These are phyloP conservation scores for Macrosiphum euphorbiae DNA, from an alignment of 2,888 invertebrate species.

Conservation along the genomic window DNA sequence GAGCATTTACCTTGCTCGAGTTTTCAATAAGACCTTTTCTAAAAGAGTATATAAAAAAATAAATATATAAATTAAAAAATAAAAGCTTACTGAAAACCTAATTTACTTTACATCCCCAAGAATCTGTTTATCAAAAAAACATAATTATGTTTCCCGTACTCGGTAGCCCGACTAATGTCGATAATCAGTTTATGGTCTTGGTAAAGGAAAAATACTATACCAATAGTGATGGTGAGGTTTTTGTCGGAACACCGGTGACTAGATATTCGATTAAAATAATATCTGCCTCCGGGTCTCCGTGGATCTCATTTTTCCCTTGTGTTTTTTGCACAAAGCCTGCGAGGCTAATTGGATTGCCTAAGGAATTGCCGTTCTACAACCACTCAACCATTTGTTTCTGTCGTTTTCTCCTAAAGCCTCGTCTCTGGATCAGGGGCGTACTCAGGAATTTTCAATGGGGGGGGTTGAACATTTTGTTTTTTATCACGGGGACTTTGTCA, in stretches of 20 bases:
- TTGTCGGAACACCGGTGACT: slow-evolving; percentile 51
- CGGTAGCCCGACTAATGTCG: slow-evolving; percentile 52
- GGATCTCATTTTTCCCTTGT: background rate
- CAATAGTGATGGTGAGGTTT: slow-evolving; percentile 13
- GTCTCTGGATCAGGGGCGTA: too few species aligned
- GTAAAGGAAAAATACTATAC: slow-evolving; percentile 31
- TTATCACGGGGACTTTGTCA: too few species aligned
- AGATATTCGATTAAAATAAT: slow-evolving; percentile 63
- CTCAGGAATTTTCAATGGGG: too few species aligned
- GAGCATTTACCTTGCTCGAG: slow-evolving; percentile 42
- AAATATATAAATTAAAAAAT: background rate
- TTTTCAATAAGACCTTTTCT: slow-evolving; percentile 43
- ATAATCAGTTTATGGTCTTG: slow-evolving; percentile 56
- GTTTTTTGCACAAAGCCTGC: slow-evolving; percentile 43
- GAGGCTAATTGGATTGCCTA: slow-evolving; percentile 55
- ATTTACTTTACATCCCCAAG: slow-evolving; percentile 49
- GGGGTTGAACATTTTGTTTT: too few species aligned
- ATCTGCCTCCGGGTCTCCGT: slow-evolving; percentile 37
- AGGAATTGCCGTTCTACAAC: slow-evolving; percentile 33
- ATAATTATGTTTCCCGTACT: slow-evolving; percentile 57
- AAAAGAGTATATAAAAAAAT: background rate
- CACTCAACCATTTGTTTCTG: slow-evolving; percentile 27
- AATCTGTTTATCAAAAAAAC: slow-evolving; percentile 56
- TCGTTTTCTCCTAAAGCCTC: slow-evolving; percentile 30
- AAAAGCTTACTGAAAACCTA: slow-evolving; percentile 47